phyloP scores from a whole-genome alignment of 2,888 invertebrate genomes.

The Diarsia dahlii region DNA sequence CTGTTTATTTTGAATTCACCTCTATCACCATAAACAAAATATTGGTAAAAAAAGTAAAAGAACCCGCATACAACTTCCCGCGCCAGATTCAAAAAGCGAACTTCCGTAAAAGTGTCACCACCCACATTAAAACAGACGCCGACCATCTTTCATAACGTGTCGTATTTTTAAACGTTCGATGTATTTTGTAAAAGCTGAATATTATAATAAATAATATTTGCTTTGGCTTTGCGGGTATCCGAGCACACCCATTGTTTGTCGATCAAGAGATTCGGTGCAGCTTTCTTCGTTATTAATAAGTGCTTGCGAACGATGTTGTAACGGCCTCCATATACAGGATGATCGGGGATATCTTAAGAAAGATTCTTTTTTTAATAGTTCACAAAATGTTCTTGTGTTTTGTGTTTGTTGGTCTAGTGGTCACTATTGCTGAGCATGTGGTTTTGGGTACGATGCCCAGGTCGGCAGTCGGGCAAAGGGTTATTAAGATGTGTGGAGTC shows the following conservation, averaged over 20 bases:
- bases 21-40: neutral
- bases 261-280: slow-evolving; percentile 86
- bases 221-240: slow-evolving; percentile 76
- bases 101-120: slow-evolving; percentile 50
- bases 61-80: neutral
- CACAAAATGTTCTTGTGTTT: neutral
- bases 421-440: too few relatives aligned
- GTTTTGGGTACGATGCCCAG: too few relatives aligned
- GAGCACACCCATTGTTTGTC: slow-evolving; percentile 85
- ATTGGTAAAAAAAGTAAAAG: neutral
- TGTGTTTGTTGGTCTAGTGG: neutral
- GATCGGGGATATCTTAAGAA: slow-evolving; percentile 56
- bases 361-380: neutral
- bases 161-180: slow-evolving; percentile 57
- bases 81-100: slow-evolving; percentile 3
- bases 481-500: too few relatives aligned
- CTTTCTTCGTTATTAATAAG: slow-evolving; percentile 90
- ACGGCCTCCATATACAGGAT: slow-evolving; percentile 79
- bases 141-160: slow-evolving; percentile 50
- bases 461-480: too few relatives aligned
- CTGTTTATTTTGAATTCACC: neutral
- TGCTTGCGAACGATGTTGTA: slow-evolving; percentile 85
- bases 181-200: slow-evolving; percentile 70
- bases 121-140: slow-evolving; percentile 23
- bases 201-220: slow-evolving; percentile 73